A percentile compares a stretch with the other conserved stretches of the same genome.
These are phyloP conservation scores for Cryptoprocta ferox DNA, from an alignment of 2,797 vertebrate genomes.

Conservation along the genomic window DNA sequence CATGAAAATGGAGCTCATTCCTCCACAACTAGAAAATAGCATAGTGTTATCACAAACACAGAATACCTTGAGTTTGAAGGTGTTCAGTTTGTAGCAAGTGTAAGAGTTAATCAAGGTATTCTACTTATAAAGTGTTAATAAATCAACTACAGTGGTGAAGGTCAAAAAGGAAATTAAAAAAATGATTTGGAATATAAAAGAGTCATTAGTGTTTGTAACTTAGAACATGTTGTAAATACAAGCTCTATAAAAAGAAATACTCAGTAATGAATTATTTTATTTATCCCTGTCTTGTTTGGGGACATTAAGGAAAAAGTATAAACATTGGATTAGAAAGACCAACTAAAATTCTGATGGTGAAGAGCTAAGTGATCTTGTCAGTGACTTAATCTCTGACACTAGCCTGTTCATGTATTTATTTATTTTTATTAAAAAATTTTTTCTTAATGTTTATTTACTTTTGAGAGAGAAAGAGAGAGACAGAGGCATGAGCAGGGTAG, in stretches of 20 bases:
- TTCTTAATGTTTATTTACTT: neutral
- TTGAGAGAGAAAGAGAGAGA: neutral
- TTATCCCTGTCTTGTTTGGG: neutral
- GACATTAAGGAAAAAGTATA: neutral
- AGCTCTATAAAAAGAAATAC: neutral
- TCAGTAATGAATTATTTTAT: neutral
- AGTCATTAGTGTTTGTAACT: neutral
- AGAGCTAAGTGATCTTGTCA: neutral
- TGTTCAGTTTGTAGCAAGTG: neutral
- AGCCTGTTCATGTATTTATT: neutral
- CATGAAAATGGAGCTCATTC: neutral
- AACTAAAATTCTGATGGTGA: neutral
- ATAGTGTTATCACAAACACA: neutral
- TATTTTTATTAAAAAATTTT: neutral
- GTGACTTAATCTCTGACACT: neutral
- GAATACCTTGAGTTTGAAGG: neutral
- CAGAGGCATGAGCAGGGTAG: neutral
- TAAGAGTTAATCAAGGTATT: neutral
- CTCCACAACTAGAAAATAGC: neutral
- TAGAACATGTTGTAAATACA: neutral
- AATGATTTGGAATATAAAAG: neutral
- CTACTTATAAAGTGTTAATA: neutral
- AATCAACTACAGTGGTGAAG: neutral
- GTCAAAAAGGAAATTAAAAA: neutral
- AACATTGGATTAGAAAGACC: neutral